Evolutionary conservation across 2,113 vertebrate species (phyloP).

Genomic region (Hyperopisus bebe): DNA sequence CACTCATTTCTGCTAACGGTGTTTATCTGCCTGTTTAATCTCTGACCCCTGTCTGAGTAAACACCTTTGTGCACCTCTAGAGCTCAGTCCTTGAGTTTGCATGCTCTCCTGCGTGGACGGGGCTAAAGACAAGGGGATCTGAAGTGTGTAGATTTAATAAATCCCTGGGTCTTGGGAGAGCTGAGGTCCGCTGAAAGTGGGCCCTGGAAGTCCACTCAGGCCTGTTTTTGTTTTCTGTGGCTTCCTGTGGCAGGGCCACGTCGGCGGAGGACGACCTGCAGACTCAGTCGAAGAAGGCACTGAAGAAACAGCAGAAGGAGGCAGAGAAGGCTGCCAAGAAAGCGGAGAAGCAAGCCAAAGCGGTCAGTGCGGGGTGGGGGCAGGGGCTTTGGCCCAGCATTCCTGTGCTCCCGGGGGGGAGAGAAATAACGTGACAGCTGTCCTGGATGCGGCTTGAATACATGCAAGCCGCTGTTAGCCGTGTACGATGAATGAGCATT

Average conservation of each 20-base stretch:
- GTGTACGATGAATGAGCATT: not conserved
- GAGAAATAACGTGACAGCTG: not conserved
- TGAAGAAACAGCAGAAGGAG: constrained; percentile 35
- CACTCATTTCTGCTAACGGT: not conserved
- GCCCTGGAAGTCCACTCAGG: constrained; percentile 61
- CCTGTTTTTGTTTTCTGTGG: constrained; percentile 21
- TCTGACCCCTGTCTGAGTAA: not conserved
- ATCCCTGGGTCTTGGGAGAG: not conserved
- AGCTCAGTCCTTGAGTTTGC: constrained; percentile 8
- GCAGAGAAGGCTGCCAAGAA: constrained; percentile 26
- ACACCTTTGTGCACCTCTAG: not conserved
- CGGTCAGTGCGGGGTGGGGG: not conserved
- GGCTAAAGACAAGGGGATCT: constrained; percentile 1
- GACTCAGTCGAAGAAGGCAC: constrained; percentile 29
- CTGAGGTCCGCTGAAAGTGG: constrained; percentile 44
- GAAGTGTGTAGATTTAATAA: not conserved
- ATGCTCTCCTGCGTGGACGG: not conserved
- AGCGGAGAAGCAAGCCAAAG: constrained; percentile 20
- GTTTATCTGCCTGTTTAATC: not conserved
- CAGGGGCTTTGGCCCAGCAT: constrained; percentile 1
- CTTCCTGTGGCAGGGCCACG: constrained; percentile 27
- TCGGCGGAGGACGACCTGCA: constrained; percentile 37
- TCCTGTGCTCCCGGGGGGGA: constrained; percentile 31
- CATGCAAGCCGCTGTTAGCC: not conserved
- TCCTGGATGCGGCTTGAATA: not conserved